These are phyloP conservation scores for Tenthredo scrophulariae DNA, from an alignment of 2,888 invertebrate species.

Conservation along the genomic window DNA sequence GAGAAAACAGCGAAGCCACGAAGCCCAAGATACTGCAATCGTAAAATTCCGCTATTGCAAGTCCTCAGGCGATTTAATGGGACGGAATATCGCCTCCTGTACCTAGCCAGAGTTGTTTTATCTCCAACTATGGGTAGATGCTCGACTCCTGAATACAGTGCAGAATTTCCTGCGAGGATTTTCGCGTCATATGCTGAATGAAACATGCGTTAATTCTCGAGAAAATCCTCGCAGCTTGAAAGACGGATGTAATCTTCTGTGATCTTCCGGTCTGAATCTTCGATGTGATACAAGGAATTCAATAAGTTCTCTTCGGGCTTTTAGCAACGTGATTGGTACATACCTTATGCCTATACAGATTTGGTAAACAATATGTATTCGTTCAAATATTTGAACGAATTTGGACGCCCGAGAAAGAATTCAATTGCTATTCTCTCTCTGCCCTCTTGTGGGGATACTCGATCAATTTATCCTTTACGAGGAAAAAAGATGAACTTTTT, in stretches of 20 bases:
- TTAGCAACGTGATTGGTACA: not conserved
- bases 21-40: not conserved
- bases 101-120: not conserved
- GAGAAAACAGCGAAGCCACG: not conserved
- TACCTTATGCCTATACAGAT: not conserved
- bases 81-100: not conserved
- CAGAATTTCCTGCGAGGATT: not conserved
- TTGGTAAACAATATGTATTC: not conserved
- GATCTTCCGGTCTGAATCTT: not conserved
- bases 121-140: not conserved
- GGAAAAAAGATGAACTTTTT: not conserved
- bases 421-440: not conserved
- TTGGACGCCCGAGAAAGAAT: slow-evolving; percentile 24
- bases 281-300: slow-evolving; percentile 6
- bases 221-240: not conserved
- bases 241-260: not conserved
- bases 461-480: not conserved
- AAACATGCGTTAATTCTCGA: not conserved
- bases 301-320: not conserved
- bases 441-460: not conserved
- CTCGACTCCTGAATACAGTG: not conserved
- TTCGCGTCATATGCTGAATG: not conserved
- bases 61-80: not conserved
- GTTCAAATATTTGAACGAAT: slow-evolving; percentile 45
- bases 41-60: not conserved